Conservation (phyloP, 2,797 vertebrate species). For the Leucoraja ocellata region DNA sequence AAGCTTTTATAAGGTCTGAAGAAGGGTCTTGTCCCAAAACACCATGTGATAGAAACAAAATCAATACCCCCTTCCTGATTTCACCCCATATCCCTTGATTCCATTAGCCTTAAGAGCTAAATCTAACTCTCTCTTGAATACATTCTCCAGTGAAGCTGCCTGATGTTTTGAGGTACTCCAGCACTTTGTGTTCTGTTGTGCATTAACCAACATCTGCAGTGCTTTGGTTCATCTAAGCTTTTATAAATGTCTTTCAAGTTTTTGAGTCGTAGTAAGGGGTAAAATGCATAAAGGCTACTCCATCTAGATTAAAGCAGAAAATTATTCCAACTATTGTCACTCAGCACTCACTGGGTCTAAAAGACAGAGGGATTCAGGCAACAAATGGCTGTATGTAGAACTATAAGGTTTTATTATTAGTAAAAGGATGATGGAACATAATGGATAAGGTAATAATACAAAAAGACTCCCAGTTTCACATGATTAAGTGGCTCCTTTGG, state of each 20-base stretch:
- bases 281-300: neutral
- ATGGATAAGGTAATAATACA: neutral
- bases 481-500: no score
- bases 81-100: no score
- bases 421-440: neutral
- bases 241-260: neutral
- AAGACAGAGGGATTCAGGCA: neutral
- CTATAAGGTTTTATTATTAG: neutral
- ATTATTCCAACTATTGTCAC: neutral
- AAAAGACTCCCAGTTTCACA: neutral
- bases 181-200: no score
- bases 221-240: neutral
- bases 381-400: neutral
- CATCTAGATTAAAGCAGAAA: neutral
- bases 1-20: neutral
- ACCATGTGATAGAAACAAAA: no score
- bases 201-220: neutral
- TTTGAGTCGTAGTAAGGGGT: neutral
- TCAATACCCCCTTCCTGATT: no score
- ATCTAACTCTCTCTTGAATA: no score
- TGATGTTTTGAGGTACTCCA: no score
- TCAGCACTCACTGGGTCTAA: neutral
- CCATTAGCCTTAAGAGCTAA: no score
- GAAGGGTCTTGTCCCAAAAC: no score
- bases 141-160: no score